phyloP scores from a whole-genome alignment of 2,888 invertebrate species.

The Pimpla rufipes region DNA sequence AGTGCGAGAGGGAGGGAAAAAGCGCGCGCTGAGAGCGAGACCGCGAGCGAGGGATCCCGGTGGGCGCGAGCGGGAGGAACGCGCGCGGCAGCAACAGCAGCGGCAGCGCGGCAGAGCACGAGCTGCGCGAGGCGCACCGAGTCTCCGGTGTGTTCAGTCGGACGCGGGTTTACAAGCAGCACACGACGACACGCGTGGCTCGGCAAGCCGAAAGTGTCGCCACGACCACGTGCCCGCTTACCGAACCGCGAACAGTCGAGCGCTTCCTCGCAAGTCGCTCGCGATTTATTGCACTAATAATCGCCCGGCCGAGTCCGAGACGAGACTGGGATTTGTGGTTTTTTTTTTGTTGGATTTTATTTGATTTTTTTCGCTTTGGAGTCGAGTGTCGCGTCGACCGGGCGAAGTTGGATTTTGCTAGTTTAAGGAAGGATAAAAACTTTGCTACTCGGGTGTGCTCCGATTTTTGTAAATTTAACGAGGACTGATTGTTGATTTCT shows the following conservation, averaged over 20 bases:
- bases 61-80: conserved; percentile 73
- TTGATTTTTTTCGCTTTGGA: too few species aligned
- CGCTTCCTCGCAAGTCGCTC: not conserved
- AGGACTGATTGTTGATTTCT: too few species aligned
- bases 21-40: conserved; percentile 68
- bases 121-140: conserved; percentile 66
- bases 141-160: conserved; percentile 77
- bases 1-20: conserved; percentile 41
- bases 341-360: not conserved
- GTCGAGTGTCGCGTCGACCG: too few species aligned
- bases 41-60: conserved; percentile 66
- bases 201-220: conserved; percentile 74
- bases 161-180: conserved; percentile 83
- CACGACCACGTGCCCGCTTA: conserved; percentile 76
- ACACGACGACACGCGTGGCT: conserved; percentile 81
- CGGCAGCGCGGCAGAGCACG: conserved; percentile 69
- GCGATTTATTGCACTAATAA: conserved; percentile 27
- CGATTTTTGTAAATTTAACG: too few species aligned
- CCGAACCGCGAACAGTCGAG: conserved; percentile 35
- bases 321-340: too few species aligned
- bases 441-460: too few species aligned
- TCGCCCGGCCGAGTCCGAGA: not conserved
- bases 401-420: not conserved
- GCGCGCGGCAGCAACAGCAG: conserved; percentile 68
- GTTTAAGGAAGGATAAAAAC: not conserved